phyloP scores from a whole-genome alignment of 2,113 vertebrate genomes.

The Strix aluco region DNA sequence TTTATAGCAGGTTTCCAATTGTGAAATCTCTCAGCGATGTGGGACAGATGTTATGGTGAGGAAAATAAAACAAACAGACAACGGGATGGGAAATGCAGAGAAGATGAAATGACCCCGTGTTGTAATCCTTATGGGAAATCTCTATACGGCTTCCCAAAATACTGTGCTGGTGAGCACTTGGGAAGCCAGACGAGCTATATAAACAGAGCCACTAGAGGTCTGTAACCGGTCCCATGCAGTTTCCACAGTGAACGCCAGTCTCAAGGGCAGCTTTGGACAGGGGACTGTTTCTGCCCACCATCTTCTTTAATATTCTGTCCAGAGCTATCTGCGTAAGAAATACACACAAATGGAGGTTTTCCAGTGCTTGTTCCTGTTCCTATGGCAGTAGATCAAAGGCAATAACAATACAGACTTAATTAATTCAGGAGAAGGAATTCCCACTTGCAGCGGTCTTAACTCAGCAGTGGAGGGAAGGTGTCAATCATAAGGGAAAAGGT shows the following conservation, averaged over 20 bases:
- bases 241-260: neutral
- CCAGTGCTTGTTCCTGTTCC: constrained; percentile 13
- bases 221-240: constrained; percentile 9
- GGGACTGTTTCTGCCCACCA: neutral
- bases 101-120: constrained; percentile 14
- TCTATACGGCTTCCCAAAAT: constrained; percentile 8
- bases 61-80: constrained; percentile 55
- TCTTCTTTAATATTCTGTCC: constrained; percentile 38
- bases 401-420: constrained; percentile 50
- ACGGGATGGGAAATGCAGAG: constrained; percentile 36
- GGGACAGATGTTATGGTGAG: constrained; percentile 57
- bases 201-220: constrained; percentile 57
- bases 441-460: constrained; percentile 33
- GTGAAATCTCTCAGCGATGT: constrained; percentile 43
- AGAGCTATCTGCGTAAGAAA: constrained; percentile 37
- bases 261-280: neutral
- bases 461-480: constrained; percentile 17
- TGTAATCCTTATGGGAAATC: constrained; percentile 45
- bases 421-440: constrained; percentile 64
- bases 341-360: constrained; percentile 29
- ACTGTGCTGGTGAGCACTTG: constrained; percentile 5
- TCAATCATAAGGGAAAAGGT: constrained; percentile 41
- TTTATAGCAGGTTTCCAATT: constrained; percentile 57
- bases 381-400: constrained; percentile 62
- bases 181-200: constrained; percentile 5